Conservation (phyloP, 2,797 vertebrate genomes). For the Rhodeus uyekii region DNA sequence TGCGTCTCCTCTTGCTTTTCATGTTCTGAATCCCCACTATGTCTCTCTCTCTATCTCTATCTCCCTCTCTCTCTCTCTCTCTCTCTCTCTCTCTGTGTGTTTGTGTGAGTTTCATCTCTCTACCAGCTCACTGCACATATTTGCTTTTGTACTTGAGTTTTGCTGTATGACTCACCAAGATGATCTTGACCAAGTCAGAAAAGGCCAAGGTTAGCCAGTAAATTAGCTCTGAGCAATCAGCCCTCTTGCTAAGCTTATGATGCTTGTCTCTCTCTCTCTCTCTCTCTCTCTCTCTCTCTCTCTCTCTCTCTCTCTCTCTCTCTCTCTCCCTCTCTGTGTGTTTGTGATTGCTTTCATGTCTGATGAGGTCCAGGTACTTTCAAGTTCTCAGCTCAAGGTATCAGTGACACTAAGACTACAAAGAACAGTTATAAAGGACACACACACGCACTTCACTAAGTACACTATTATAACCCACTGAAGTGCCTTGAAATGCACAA, state of each 20-base stretch:
- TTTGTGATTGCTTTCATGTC: conserved; percentile 40
- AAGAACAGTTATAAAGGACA: conserved; percentile 3
- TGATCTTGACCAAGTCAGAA: conserved; percentile 72
- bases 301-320: too few species aligned
- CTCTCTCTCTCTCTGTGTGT: conserved; percentile 21
- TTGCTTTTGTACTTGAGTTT: conserved; percentile 73
- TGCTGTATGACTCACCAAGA: conserved; percentile 68
- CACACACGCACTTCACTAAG: not conserved
- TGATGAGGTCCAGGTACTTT: conserved; percentile 27
- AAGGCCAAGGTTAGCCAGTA: conserved; percentile 78
- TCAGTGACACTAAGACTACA: conserved; percentile 10
- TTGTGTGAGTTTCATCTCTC: conserved; percentile 36
- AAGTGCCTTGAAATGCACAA: too few species aligned
- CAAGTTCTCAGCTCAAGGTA: conserved; percentile 21
- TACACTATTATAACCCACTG: too few species aligned
- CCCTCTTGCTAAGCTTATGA: conserved; percentile 62
- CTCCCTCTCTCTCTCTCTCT: conserved; percentile 10
- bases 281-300: not conserved
- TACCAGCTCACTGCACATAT: conserved; percentile 59
- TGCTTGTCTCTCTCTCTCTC: not conserved
- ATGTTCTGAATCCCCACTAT: not conserved
- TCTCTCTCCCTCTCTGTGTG: not conserved
- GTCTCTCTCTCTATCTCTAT: not conserved
- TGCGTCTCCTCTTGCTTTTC: conserved; percentile 5
- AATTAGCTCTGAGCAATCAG: conserved; percentile 77